Conservation (phyloP, 2,113 vertebrate genomes). For the Takifugu flavidus region DNA sequence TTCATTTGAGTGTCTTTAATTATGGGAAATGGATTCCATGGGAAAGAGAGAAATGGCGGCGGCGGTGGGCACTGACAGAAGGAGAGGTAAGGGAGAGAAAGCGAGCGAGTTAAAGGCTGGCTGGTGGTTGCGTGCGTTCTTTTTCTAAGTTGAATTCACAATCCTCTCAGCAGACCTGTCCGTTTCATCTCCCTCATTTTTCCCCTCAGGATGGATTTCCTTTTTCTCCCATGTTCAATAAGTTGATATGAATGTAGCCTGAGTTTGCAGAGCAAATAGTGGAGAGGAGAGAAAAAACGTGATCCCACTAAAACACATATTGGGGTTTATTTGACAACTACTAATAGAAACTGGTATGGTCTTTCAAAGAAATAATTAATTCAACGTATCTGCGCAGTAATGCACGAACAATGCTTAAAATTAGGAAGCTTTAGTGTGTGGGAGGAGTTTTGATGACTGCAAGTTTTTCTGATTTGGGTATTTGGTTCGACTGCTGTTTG, state of each 20-base stretch:
- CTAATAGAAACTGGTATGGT: no score
- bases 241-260: no score
- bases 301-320: no score
- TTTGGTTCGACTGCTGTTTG: no score
- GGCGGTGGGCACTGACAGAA: slow-evolving; percentile 46
- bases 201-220: slow-evolving; percentile 46
- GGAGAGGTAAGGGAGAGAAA: slow-evolving; percentile 34
- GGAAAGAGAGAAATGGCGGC: slow-evolving; percentile 64
- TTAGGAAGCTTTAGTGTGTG: no score
- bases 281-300: no score
- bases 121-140: slow-evolving; percentile 31
- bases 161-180: slow-evolving; percentile 67
- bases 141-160: slow-evolving; percentile 49
- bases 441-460: no score
- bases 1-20: slow-evolving; percentile 97
- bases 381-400: no score
- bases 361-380: no score
- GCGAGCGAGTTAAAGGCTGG: slow-evolving; percentile 21
- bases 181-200: slow-evolving; percentile 41
- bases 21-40: slow-evolving; percentile 90
- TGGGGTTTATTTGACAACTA: not conserved
- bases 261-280: no score
- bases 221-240: slow-evolving; percentile 32
- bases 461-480: no score
- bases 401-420: no score